Evolutionary conservation across 1,140 invertebrate genomes (phyloP).

Genomic region (Drosophila parvula): DNA sequence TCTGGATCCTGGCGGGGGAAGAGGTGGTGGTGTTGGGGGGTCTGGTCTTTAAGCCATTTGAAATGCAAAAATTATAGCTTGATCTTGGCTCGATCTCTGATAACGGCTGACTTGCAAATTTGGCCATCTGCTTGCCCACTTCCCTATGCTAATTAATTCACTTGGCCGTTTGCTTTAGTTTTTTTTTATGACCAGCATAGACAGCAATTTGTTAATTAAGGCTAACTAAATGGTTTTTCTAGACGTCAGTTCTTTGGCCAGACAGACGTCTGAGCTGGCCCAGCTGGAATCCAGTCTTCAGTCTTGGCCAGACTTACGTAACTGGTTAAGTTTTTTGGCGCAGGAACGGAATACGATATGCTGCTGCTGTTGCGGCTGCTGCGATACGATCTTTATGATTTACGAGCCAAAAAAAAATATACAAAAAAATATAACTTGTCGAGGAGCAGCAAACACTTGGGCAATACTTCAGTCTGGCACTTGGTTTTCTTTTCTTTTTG

Average conservation of each 20-base stretch:
- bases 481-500: not conserved
- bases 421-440: conserved; percentile 4
- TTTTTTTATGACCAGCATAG: conserved; percentile 23
- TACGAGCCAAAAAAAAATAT: conserved; percentile 18
- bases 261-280: not conserved
- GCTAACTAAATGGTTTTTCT: conserved; percentile 4
- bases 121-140: conserved; percentile 23
- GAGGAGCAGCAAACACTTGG: conserved; percentile 13
- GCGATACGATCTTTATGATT: conserved; percentile 40
- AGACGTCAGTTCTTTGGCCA: not conserved
- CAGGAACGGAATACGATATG: conserved; percentile 8
- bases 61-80: not conserved
- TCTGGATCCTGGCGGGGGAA: not conserved
- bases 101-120: conserved; percentile 37
- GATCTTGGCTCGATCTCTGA: conserved; percentile 10
- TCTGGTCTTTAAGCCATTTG: not conserved
- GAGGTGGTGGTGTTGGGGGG: not conserved
- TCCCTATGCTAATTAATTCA: conserved; percentile 45
- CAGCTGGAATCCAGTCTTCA: not conserved
- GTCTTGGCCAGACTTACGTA: conserved; percentile 2
- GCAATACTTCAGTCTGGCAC: conserved; percentile 8
- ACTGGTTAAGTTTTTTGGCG: not conserved
- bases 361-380: not conserved
- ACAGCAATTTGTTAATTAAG: conserved; percentile 8
- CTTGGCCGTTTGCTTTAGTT: not conserved